A percentile compares a stretch with the other conserved stretches of the same genome.
These are phyloP conservation scores for Drosophila leonis DNA, from an alignment of 2,888 invertebrate genomes.

Conservation along the genomic window DNA sequence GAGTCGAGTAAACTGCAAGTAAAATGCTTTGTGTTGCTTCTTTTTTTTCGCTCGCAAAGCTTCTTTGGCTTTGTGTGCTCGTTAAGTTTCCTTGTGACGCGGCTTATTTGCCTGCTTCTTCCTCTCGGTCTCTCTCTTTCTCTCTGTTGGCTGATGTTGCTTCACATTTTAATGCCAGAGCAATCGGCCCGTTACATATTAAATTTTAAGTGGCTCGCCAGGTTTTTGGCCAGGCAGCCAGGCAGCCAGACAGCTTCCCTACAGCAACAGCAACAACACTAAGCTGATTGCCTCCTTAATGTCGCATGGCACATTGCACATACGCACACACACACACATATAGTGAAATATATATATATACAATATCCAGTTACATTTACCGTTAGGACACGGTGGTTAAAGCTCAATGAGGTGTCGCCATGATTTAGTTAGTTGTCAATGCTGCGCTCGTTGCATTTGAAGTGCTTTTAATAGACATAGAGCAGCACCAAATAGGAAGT, in stretches of 20 bases:
- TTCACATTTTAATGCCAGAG: conserved; percentile 54
- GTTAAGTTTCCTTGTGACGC: conserved; percentile 57
- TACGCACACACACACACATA: conserved; percentile 1
- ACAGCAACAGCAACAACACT: conserved; percentile 24
- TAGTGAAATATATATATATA: conserved; percentile 4
- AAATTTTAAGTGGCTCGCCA: conserved; percentile 61
- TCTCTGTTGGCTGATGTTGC: conserved; percentile 9
- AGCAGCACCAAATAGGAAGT: background rate
- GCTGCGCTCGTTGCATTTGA: conserved; percentile 51
- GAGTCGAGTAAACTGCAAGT: conserved; percentile 65
- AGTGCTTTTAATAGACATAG: conserved; percentile 2
- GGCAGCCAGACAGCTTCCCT: conserved; percentile 9
- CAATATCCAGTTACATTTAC: conserved; percentile 17
- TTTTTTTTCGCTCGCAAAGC: conserved; percentile 25
- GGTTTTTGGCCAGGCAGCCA: conserved; percentile 29
- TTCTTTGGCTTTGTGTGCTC: conserved; percentile 60
- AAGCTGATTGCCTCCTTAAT: conserved; percentile 60
- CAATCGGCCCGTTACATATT: conserved; percentile 66
- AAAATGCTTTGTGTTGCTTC: conserved; percentile 50
- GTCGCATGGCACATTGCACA: conserved; percentile 42
- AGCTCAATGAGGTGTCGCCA: conserved; percentile 72
- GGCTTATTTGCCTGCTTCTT: conserved; percentile 49
- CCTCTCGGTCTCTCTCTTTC: background rate
- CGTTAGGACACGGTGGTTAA: conserved; percentile 67
- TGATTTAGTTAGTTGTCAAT: conserved; percentile 62